Evolutionary conservation across 2,797 vertebrate species (phyloP).

Genomic region (Phoebastria nigripes): DNA sequence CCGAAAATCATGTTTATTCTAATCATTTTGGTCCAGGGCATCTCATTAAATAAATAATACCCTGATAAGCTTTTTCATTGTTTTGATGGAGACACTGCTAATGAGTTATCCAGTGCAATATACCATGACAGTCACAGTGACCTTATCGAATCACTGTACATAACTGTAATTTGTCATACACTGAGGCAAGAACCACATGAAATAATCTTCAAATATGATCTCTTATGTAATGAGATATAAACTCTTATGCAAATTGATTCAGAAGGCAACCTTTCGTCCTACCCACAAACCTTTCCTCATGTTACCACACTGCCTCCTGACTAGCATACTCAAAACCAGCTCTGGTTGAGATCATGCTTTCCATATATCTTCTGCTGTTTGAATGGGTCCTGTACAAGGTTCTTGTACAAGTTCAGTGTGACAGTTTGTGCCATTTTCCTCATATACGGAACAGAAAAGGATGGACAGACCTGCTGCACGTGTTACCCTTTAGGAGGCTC

Average conservation of each 20-base stretch:
- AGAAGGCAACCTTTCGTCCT: background rate
- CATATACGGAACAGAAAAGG: background rate
- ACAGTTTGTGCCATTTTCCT: background rate
- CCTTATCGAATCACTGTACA: background rate
- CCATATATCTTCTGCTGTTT: background rate
- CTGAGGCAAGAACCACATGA: background rate
- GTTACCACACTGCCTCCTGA: background rate
- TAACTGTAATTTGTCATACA: background rate
- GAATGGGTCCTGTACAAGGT: background rate
- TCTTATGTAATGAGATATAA: background rate
- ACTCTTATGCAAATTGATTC: background rate
- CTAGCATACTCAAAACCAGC: background rate
- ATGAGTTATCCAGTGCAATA: background rate
- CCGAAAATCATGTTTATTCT: background rate
- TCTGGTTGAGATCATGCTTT: background rate
- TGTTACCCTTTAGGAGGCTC: background rate
- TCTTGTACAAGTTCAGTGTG: background rate
- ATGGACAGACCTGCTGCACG: background rate
- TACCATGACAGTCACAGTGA: background rate
- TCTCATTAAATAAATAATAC: background rate
- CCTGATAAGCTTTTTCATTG: background rate
- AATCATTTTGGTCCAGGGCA: rapidly evolving
- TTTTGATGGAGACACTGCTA: background rate
- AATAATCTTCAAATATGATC: background rate
- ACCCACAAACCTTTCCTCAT: background rate